phyloP scores from a whole-genome alignment of 2,113 vertebrate species.

The Sinocyclocheilus rhinocerous region DNA sequence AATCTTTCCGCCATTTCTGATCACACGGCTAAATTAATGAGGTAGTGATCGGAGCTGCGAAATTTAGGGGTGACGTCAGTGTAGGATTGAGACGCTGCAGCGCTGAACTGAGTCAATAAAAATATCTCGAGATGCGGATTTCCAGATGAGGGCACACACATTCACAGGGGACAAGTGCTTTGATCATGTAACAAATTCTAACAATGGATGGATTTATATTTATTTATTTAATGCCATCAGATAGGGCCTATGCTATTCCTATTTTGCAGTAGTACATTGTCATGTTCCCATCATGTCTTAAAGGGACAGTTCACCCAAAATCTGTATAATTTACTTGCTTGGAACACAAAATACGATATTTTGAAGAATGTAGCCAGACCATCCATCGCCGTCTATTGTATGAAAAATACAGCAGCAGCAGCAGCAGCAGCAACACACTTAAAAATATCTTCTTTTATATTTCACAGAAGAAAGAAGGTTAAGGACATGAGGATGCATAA shows the following conservation, averaged over 20 bases:
- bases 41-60: neutral
- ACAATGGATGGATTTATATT: neutral
- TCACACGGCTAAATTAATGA: conserved; percentile 37
- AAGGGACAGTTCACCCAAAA: neutral
- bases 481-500: neutral
- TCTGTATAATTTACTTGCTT: neutral
- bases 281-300: neutral
- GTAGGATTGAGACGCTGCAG: conserved; percentile 27
- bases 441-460: neutral
- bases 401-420: no score
- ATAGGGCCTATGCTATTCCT: neutral
- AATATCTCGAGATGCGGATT: neutral
- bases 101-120: neutral
- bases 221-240: neutral
- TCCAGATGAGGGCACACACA: neutral
- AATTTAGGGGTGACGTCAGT: conserved; percentile 57
- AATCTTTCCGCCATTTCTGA: conserved; percentile 50
- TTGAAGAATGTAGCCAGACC: neutral
- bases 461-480: no score
- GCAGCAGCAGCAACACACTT: neutral
- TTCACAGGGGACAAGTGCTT: neutral
- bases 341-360: neutral
- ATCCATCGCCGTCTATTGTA: neutral
- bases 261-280: neutral
- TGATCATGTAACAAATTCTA: neutral